Base-by-base conservation (phyloP, 2,113 vertebrate species). In the Okapia johnstoni region DNA sequence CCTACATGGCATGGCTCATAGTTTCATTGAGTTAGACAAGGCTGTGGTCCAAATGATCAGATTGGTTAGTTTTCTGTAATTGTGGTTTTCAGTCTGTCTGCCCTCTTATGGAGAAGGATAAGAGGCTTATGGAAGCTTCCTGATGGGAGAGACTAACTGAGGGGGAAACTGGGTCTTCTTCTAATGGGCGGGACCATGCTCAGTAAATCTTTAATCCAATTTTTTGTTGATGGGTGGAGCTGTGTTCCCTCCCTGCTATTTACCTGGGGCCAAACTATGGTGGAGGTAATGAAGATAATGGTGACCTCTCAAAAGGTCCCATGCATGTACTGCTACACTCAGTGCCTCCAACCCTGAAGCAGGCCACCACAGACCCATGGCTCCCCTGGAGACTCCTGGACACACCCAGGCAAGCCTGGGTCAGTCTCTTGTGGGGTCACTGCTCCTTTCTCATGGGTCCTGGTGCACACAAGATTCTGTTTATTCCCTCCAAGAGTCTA, bases 181-280 rank as follows among this genome's bases (percentile, higher is more conserved):
- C 19, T 70, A 9, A 36, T 36, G 9, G 63, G 19, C 0, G 0
- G 19, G 19, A 8, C 63, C 10, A 36, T 36, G n/a, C 19, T 70
- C n/a, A 70, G n/a, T 36, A 70, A 70, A 70, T 40, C 66, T 70
- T 70, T 36, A 70, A 70, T 70, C 9, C 19, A 70, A 40, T 23
- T 70, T 70, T 70, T 36, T 40, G 9, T 36, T 23, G 19, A 36
- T 40, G 66, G 19, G 2, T 70, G n/a, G 36, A 36, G 19, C n/a
- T 70, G n/a, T 40, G n/a, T 40, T 23, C 19, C 21, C 19, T 36
- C n/a, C 66, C n/a, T 66, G 3, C 63, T 70, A 0, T 36, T 70
- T 70, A 36, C 19, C n/a, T 23, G n/a, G 66, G n/a, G n/a, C 19
- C n/a, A 70, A 12, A 70, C n/a, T 70, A 70, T 70, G 66, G 9